Conservation (phyloP, 2,113 vertebrate species). For the Deroptyus accipitrinus region DNA sequence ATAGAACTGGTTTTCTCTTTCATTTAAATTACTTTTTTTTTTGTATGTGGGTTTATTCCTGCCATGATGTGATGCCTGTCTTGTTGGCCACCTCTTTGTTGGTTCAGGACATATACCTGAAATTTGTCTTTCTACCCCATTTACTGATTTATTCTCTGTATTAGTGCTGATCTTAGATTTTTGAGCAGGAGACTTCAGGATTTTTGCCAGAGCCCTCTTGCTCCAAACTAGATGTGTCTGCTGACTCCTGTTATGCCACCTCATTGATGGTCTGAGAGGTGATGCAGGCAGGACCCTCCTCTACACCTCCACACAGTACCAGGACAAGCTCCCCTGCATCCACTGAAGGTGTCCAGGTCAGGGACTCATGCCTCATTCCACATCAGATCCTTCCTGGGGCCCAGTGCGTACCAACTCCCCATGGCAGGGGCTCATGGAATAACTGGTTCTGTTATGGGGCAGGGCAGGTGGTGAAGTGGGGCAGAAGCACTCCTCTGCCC, state of each 20-base stretch:
- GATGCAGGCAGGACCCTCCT: neutral
- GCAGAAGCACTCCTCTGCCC: neutral
- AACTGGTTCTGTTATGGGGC: neutral
- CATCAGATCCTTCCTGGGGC: neutral
- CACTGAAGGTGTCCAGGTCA: neutral
- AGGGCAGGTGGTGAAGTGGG: neutral
- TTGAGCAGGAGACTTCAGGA: neutral
- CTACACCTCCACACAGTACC: rapidly evolving
- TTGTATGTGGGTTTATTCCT: neutral
- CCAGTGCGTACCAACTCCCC: rapidly evolving
- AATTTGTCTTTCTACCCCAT: neutral
- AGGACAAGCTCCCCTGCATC: rapidly evolving
- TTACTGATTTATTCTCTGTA: neutral
- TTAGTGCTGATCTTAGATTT: neutral
- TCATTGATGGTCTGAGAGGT: neutral
- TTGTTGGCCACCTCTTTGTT: neutral
- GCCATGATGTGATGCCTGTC: neutral
- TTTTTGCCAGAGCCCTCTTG: neutral
- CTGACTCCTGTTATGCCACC: neutral
- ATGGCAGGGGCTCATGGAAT: rapidly evolving
- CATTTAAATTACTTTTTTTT: neutral
- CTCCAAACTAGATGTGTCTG: neutral
- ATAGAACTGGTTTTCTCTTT: neutral
- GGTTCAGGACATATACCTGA: neutral
- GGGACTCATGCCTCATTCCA: neutral